phyloP scores from a whole-genome alignment of 2,888 invertebrate species.

The Busseola fusca region DNA sequence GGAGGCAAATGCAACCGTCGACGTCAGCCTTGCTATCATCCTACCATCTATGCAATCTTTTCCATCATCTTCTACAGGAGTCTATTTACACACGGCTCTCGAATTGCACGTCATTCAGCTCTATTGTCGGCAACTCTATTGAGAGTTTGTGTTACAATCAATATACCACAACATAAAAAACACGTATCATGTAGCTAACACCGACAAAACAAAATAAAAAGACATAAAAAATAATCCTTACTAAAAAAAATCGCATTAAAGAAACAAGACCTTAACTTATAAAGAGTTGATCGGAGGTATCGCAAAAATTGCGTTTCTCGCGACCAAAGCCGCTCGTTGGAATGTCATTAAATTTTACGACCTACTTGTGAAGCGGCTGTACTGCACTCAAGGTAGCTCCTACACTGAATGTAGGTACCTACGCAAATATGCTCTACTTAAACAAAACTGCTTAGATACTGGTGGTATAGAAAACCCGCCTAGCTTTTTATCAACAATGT shows the following conservation, averaged over 20 bases:
- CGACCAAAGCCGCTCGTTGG: constrained; percentile 68
- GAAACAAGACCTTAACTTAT: constrained; percentile 68
- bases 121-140: background rate
- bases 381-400: constrained; percentile 61
- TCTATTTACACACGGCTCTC: background rate
- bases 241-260: constrained; percentile 16
- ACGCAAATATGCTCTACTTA: constrained; percentile 60
- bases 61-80: background rate
- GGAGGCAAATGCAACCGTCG: too few species aligned
- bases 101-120: background rate
- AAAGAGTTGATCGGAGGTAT: constrained; percentile 76
- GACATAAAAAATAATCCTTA: constrained; percentile 1
- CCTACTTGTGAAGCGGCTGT: constrained; percentile 74
- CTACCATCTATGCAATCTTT: background rate
- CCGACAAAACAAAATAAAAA: background rate
- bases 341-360: constrained; percentile 85
- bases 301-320: constrained; percentile 81
- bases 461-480: constrained; percentile 13
- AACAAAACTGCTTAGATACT: constrained; percentile 14
- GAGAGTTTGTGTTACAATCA: background rate
- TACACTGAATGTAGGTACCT: constrained; percentile 32
- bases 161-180: background rate
- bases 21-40: background rate
- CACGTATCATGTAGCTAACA: background rate
- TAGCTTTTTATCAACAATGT: background rate